Evolutionary conservation across 1,140 invertebrate genomes (phyloP).

Genomic region (Drosophila bocki): DNA sequence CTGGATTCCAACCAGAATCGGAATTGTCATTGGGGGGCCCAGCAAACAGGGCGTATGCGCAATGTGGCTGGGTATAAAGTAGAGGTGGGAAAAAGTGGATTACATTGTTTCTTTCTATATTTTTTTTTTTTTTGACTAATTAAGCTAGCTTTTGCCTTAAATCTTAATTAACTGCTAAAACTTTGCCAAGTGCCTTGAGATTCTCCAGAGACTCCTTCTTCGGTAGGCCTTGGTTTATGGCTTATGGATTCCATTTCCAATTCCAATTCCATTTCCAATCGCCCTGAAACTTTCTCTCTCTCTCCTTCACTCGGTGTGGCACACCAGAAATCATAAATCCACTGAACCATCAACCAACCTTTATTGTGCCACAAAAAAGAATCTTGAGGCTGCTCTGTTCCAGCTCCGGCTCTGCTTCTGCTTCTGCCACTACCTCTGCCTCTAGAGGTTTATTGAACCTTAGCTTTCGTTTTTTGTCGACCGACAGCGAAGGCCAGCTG

Average conservation of each 20-base stretch:
- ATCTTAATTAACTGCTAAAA: too few species aligned
- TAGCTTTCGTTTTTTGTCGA: conserved; percentile 70
- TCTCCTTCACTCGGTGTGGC: conserved; percentile 17
- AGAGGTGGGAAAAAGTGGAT: too few species aligned
- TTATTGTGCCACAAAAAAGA: conserved; percentile 54
- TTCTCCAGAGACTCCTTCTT: neutral
- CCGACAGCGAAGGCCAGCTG: conserved; percentile 42
- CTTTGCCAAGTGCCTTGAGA: too few species aligned
- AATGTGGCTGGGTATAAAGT: neutral
- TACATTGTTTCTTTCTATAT: too few species aligned
- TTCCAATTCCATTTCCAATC: conserved; percentile 1
- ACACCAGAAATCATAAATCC: conserved; percentile 25
- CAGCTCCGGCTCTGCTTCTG: neutral
- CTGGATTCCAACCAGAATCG: conserved; percentile 47
- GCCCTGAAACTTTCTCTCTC: conserved; percentile 62
- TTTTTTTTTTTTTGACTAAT: too few species aligned
- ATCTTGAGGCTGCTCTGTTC: conserved; percentile 36
- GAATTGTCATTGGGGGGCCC: neutral
- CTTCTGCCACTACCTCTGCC: conserved; percentile 1
- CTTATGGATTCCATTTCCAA: conserved; percentile 15
- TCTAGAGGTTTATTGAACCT: conserved; percentile 58
- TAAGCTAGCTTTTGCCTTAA: too few species aligned
- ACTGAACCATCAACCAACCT: conserved; percentile 44
- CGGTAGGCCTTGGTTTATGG: neutral
- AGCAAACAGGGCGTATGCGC: conserved; percentile 47